These are phyloP conservation scores for Melipona beecheii DNA, from an alignment of 2,888 invertebrate genomes.

Conservation along the genomic window DNA sequence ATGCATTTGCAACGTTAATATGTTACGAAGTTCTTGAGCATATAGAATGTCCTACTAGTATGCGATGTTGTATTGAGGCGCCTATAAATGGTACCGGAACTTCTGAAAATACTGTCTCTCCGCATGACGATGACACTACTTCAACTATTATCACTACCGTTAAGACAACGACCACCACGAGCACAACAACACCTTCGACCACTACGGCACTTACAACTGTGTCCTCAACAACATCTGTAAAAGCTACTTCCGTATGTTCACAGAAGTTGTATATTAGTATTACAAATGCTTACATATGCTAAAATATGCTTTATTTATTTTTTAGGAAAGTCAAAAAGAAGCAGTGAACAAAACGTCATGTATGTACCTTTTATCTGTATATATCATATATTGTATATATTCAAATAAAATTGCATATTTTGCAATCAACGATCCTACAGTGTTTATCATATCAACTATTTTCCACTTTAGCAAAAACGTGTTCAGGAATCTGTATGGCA, in stretches of 20 bases:
- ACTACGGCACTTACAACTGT: slow-evolving; percentile 48
- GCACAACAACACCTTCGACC: slow-evolving; percentile 49
- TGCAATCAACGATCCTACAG: background rate
- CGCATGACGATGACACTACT: slow-evolving; percentile 34
- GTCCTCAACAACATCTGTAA: slow-evolving; percentile 19
- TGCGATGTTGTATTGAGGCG: slow-evolving; percentile 94
- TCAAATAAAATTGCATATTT: background rate
- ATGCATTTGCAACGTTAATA: slow-evolving; percentile 93
- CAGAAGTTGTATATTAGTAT: background rate
- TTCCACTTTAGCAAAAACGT: slow-evolving; percentile 85
- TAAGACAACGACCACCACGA: slow-evolving; percentile 42
- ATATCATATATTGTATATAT: too few relatives aligned
- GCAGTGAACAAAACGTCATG: slow-evolving; percentile 86
- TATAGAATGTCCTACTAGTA: slow-evolving; percentile 91
- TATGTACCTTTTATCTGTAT: slow-evolving; percentile 80
- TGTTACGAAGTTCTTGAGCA: slow-evolving; percentile 94
- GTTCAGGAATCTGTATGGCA: slow-evolving; percentile 94
- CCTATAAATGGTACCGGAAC: slow-evolving; percentile 85
- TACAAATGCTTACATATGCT: too few relatives aligned
- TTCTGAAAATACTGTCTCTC: slow-evolving; percentile 53
- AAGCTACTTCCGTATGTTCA: slow-evolving; percentile 47
- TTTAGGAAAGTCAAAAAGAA: slow-evolving; percentile 79
- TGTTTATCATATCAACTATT: background rate
- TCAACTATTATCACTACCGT: slow-evolving; percentile 48
- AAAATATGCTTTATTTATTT: slow-evolving; percentile 24